Evolutionary conservation across 2,113 vertebrate genomes (phyloP).

Genomic region (Nothobranchius furzeri): DNA sequence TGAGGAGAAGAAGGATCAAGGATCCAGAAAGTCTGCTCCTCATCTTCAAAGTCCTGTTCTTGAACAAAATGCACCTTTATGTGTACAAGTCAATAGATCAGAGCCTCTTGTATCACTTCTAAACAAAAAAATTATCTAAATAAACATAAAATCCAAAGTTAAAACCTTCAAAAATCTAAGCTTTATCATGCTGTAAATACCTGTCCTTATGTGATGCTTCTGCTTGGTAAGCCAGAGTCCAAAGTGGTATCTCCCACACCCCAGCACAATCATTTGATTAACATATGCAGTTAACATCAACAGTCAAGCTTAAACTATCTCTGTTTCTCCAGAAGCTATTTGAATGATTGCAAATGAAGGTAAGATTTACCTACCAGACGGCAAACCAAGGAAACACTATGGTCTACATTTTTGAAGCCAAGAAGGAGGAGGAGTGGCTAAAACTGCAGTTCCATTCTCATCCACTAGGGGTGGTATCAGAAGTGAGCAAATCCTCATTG

Average conservation of each 20-base stretch:
- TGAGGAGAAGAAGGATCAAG: conserved; percentile 11
- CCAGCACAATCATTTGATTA: conserved; percentile 16
- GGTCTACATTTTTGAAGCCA: too few relatives aligned
- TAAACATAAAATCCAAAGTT: too few relatives aligned
- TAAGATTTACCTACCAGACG: conserved; percentile 19
- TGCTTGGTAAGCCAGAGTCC: background rate
- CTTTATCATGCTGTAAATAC: background rate
- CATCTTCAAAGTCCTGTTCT: conserved; percentile 3
- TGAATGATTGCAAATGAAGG: conserved; percentile 40
- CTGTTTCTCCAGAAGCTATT: conserved; percentile 1
- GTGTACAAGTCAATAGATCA: too few relatives aligned
- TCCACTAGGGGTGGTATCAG: too few relatives aligned
- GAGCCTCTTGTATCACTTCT: too few relatives aligned
- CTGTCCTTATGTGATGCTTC: background rate
- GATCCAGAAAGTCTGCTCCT: background rate
- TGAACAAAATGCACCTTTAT: background rate
- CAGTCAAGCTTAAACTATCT: background rate
- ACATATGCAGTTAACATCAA: background rate
- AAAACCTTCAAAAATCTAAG: too few relatives aligned
- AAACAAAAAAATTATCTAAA: too few relatives aligned
- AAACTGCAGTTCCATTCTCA: too few relatives aligned
- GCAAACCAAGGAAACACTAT: too few relatives aligned
- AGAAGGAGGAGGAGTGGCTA: too few relatives aligned
- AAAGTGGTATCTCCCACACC: background rate
- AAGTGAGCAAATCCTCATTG: too few relatives aligned